Base-by-base conservation (phyloP, 2,113 vertebrate genomes). In the Hippocampus zosterae region DNA sequence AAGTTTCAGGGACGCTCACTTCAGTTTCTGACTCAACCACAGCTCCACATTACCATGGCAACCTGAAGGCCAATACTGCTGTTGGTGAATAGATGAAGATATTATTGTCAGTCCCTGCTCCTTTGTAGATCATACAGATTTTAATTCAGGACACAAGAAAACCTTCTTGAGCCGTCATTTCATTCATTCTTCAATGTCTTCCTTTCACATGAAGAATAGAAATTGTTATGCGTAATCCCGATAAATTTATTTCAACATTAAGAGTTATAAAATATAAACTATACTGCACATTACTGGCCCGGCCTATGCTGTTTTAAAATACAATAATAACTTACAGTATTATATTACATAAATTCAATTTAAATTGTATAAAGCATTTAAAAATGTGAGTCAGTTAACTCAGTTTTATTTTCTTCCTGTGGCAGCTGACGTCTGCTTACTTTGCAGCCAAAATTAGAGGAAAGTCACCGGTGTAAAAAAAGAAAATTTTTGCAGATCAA, bases 1-100 rank as follows among this genome's bases (percentile, higher is more conserved):
- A 81, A 84, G 81, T 89, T 90, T 89, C 90, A 90, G 84, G 90
- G 89, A 86, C 89, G 60, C 66, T 79, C 70, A 79, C 77, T 83
- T 78, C 57, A 73, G 80, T 74, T 74, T 88, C 75, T 87, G 89
- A 87, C 79, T 90, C 83, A 79, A 81, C 46, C 41, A 53, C 68
- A 64, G 69, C 73, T 66, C 77, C 46, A 67, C 65, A 84, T 92
- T 88, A 72, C 91, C 87, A 87, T 62, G 80, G 87, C 73, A 90
- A 92, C 90, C 46, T 66, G 84, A 92, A 91, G 89, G 90, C 85
- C 84, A 81, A 16, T 59, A 59, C 81, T 70, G 73, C 15, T 19
- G n/a, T 80, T 70, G 69, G 33, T 53, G 66, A 46, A 67, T 44
- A 70, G 72, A 85, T 44, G 67, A 63, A 69, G 81, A 74, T 61